Evolutionary conservation across 2,113 vertebrate genomes (phyloP).

Genomic region (Baryphthengus martii): DNA sequence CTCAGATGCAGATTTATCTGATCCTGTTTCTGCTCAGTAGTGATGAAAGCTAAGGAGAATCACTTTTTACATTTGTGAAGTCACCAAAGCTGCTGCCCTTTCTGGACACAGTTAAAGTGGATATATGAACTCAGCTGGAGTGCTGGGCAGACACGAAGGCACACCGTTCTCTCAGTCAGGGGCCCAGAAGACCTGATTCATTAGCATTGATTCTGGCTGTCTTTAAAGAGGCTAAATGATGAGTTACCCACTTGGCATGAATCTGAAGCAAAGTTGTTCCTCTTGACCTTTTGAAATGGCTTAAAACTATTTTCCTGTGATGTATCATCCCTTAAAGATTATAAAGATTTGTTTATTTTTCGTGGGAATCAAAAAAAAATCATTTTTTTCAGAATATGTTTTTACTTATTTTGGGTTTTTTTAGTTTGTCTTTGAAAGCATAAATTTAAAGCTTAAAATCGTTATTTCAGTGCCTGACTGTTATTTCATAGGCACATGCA

Average conservation of each 20-base stretch:
- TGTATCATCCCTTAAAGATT: neutral
- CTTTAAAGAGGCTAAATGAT: neutral
- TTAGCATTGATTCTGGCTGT: neutral
- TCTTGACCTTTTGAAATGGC: neutral
- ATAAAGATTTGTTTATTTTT: neutral
- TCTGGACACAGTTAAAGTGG: neutral
- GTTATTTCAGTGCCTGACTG: neutral
- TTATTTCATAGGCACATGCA: neutral
- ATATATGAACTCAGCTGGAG: neutral
- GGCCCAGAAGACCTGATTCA: neutral
- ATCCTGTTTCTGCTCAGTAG: neutral
- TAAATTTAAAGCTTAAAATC: neutral
- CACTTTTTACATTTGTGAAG: neutral
- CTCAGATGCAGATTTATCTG: neutral
- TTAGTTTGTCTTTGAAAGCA: neutral
- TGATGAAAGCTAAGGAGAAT: neutral
- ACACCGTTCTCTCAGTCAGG: neutral
- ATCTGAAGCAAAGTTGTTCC: neutral
- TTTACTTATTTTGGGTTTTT: neutral
- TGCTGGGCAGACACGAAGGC: neutral
- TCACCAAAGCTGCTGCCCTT: neutral
- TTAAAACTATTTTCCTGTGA: neutral
- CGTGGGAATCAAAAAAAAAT: neutral
- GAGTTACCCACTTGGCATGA: neutral
- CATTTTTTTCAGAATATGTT: neutral